These are phyloP conservation scores for Nautilus pompilius DNA, from an alignment of 1,140 invertebrate species.

Conservation along the genomic window DNA sequence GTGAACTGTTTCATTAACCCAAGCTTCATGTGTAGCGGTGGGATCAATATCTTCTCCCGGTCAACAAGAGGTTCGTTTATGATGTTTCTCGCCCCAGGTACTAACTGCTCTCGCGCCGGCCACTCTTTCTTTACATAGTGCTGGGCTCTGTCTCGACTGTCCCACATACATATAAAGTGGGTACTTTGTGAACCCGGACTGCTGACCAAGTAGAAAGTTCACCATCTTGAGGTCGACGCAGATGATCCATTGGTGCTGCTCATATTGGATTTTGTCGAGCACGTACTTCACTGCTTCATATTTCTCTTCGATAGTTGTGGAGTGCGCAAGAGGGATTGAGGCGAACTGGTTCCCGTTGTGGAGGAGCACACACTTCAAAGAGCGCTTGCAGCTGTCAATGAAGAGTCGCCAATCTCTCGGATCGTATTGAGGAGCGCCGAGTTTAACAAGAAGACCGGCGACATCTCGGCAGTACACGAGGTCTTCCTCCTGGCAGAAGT, in stretches of 20 bases:
- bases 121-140: not conserved
- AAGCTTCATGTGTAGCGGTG: not conserved
- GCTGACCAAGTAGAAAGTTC: not conserved
- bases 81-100: not conserved
- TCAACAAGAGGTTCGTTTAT: not conserved
- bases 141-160: not conserved
- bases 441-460: not conserved
- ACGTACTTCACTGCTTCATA: not conserved
- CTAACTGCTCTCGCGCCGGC: not conserved
- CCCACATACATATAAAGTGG: not conserved
- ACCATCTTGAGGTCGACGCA: not conserved
- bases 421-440: not conserved
- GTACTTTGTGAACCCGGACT: not conserved
- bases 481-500: no score
- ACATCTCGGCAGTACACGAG: no score
- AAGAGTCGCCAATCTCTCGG: not conserved
- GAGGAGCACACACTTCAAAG: not conserved
- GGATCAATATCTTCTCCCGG: not conserved
- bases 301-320: not conserved
- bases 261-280: not conserved
- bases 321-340: not conserved
- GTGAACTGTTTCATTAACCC: not conserved
- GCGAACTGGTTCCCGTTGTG: not conserved
- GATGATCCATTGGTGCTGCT: not conserved
- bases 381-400: not conserved